Conservation (phyloP, 2,797 vertebrate genomes). For the Rachycentron canadum region DNA sequence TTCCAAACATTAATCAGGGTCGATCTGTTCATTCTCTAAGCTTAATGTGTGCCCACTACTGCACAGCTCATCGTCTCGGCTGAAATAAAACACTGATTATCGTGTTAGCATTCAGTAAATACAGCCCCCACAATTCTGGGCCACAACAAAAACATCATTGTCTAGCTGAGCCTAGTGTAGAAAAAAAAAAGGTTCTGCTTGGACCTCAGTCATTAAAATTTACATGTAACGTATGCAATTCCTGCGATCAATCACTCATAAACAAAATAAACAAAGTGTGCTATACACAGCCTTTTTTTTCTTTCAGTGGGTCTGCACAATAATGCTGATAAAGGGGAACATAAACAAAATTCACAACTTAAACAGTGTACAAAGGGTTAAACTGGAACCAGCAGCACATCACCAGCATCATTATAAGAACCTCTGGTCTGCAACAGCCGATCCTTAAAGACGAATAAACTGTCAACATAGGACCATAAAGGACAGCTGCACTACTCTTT, state of each 20-base stretch:
- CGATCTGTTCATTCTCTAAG: not conserved
- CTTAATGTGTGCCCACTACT: not conserved
- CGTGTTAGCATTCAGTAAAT: constrained; percentile 1
- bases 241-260: not conserved
- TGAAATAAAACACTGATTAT: not conserved
- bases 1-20: constrained; percentile 2
- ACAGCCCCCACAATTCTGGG: not conserved
- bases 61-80: not conserved
- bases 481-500: not conserved
- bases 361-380: not conserved
- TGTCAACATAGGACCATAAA: not conserved
- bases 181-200: not conserved
- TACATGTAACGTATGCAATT: not conserved
- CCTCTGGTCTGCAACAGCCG: not conserved
- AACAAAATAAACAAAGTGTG: not conserved
- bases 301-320: not conserved
- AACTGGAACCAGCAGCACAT: constrained; percentile 9
- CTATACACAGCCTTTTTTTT: not conserved
- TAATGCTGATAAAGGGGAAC: constrained; percentile 5
- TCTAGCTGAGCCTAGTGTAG: not conserved
- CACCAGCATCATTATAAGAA: not conserved
- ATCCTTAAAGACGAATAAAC: not conserved
- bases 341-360: not conserved
- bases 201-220: not conserved
- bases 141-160: not conserved